Evolutionary conservation across 2,113 vertebrate genomes (phyloP).

Genomic region (Pristiophorus japonicus): DNA sequence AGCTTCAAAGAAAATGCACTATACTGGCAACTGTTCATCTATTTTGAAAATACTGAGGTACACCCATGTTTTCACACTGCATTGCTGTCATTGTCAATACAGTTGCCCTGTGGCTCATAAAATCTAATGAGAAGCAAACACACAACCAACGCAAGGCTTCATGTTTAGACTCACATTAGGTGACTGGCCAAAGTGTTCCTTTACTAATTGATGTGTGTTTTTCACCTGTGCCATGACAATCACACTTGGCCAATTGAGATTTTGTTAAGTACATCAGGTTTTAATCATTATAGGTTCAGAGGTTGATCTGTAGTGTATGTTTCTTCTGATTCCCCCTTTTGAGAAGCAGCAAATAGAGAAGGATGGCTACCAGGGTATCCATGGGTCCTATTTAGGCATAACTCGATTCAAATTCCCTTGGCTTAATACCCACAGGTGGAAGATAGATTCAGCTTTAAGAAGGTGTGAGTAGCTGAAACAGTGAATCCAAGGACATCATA

Average conservation of each 20-base stretch:
- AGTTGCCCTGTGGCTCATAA: neutral
- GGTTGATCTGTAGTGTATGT: neutral
- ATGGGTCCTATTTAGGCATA: too few relatives aligned
- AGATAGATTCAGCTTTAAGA: neutral
- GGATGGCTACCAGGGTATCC: neutral
- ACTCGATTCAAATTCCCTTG: neutral
- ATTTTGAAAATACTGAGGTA: neutral
- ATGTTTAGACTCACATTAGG: neutral
- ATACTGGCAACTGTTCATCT: too few relatives aligned
- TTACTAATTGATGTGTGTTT: neutral
- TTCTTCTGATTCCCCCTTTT: neutral
- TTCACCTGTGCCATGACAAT: neutral
- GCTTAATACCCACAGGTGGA: neutral
- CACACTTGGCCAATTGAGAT: neutral
- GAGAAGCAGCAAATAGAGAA: neutral
- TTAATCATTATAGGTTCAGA: neutral
- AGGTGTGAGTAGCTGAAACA: neutral
- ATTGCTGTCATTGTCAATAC: neutral
- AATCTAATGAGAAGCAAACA: neutral
- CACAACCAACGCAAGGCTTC: neutral
- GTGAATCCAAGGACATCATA: neutral
- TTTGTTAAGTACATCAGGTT: neutral
- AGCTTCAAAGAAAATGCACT: neutral
- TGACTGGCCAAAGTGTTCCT: neutral
- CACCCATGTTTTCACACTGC: neutral